Evolutionary conservation across 2,797 vertebrate species (phyloP), one percentile per base, ranked within the genome.

Genomic region (Apogon talboti): DNA sequence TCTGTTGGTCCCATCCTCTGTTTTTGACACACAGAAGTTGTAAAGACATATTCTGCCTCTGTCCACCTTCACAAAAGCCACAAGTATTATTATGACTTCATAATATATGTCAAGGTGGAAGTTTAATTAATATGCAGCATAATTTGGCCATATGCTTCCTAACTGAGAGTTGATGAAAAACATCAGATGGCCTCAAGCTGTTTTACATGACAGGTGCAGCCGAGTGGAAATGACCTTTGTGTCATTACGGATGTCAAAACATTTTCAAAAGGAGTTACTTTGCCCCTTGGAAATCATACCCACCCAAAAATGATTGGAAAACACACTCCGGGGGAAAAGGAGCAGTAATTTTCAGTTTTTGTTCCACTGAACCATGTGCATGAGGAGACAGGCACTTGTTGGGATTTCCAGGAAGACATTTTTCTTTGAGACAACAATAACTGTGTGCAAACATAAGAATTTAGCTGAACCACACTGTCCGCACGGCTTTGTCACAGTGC

Each of bases 121-220:
- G 49, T 14, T 46, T 50, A 44, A 78, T 85, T 73, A 74, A 15
- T 60, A 82, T 76, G 68, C 66, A 47, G n/a, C 50, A 51, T 35
- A 41, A 73, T 66, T 30, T 53, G 44, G 61, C 79, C 71, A 51
- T 87, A 78, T 87, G 78, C 33, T 71, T 55, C 44, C 43, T 54
- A 71, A 65, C 70, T 66, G 57, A 48, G 72, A 67, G 53, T 72
- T 65, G 65, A 83, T 74, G 68, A 81, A 84, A 64, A 45, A 28
- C 42, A 60, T 83, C 60, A n/a, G 46, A 67, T 65, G 63, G 33
- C 57, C 69, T 43, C 16, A 55, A 66, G 64, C 11, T 19, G 14
- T 54, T 77, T 75, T 69, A 82, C 83, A 79, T 74, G 87, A 84
- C 86, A 71, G 74, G 68, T 83, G 83, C 79, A 85, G 74, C 69